Evolutionary conservation across 2,797 vertebrate species (phyloP).

Genomic region (Coregonus ussuriensis): DNA sequence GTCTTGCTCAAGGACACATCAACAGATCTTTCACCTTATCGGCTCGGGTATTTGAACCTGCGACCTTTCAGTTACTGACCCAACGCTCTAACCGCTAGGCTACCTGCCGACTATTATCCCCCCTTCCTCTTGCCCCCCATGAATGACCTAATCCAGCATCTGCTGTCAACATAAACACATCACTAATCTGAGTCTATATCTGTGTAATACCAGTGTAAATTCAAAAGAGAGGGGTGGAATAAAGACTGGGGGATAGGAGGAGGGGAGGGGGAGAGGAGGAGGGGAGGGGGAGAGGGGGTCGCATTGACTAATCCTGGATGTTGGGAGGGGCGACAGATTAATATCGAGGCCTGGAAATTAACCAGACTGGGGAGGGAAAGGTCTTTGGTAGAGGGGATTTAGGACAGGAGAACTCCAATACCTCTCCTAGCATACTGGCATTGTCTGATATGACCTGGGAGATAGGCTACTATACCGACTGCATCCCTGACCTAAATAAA

Average conservation of each 20-base stretch:
- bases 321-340: conserved; percentile 40
- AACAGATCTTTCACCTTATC: too few species aligned
- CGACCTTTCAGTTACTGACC: too few species aligned
- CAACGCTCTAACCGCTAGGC: too few species aligned
- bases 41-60: too few species aligned
- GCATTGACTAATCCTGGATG: conserved; percentile 29
- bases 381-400: not conserved
- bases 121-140: conserved; percentile 27
- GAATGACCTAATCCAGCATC: conserved; percentile 61
- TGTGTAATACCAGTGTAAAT: conserved; percentile 56
- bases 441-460: not conserved
- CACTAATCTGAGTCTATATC: conserved; percentile 57
- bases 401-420: not conserved
- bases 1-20: too few species aligned
- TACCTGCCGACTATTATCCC: not conserved
- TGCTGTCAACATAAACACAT: conserved; percentile 65
- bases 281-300: conserved; percentile 12
- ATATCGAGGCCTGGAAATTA: conserved; percentile 51
- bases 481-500: not conserved
- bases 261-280: not conserved
- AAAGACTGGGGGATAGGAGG: conserved; percentile 9
- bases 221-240: conserved; percentile 41
- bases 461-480: not conserved
- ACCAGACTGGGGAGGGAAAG: conserved; percentile 30
- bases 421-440: not conserved